Percentiles rank a stretch among this genome's conserved stretches.
Evolutionary conservation across 2,888 invertebrate genomes (phyloP).

Genomic region (Synanthedon myopaeformis): DNA sequence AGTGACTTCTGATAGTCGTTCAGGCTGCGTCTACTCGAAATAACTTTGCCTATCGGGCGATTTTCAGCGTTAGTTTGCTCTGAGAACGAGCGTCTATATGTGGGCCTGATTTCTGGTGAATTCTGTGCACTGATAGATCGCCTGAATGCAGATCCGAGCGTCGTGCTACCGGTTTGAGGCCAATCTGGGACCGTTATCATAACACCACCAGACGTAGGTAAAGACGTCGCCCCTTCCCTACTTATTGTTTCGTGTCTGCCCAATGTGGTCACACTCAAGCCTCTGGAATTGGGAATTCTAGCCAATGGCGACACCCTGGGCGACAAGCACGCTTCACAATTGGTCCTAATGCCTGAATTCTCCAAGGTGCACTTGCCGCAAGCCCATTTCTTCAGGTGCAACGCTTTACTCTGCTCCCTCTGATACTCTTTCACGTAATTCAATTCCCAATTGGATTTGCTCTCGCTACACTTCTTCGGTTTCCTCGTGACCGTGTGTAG

Average conservation of each 20-base stretch:
- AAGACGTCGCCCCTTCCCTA: slow-evolving; percentile 51
- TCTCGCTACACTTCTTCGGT: slow-evolving; percentile 55
- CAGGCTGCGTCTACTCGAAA: slow-evolving; percentile 56
- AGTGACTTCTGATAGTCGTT: slow-evolving; percentile 58
- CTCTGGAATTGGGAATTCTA: slow-evolving; percentile 49
- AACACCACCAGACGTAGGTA: slow-evolving; percentile 67
- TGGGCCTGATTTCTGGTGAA: slow-evolving; percentile 57
- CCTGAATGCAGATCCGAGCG: slow-evolving; percentile 37
- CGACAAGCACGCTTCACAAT: slow-evolving; percentile 82
- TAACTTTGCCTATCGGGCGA: slow-evolving; percentile 52
- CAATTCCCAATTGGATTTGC: slow-evolving; percentile 62
- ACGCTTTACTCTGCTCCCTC: slow-evolving; percentile 47
- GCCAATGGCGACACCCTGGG: slow-evolving; percentile 65
- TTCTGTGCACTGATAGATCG: slow-evolving; percentile 58
- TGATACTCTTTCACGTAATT: slow-evolving; percentile 62
- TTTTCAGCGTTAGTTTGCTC: slow-evolving; percentile 51
- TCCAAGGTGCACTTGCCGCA: slow-evolving; percentile 82
- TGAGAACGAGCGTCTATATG: slow-evolving; percentile 58
- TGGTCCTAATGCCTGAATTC: slow-evolving; percentile 74
- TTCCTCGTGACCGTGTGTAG: slow-evolving; percentile 59
- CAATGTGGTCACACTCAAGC: slow-evolving; percentile 56
- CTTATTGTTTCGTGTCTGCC: slow-evolving; percentile 49
- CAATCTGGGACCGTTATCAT: slow-evolving; percentile 76
- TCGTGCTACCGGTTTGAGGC: slow-evolving; percentile 51
- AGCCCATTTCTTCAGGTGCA: slow-evolving; percentile 73